Conservation (phyloP, 2,888 invertebrate species). For the Cantharis rustica region DNA sequence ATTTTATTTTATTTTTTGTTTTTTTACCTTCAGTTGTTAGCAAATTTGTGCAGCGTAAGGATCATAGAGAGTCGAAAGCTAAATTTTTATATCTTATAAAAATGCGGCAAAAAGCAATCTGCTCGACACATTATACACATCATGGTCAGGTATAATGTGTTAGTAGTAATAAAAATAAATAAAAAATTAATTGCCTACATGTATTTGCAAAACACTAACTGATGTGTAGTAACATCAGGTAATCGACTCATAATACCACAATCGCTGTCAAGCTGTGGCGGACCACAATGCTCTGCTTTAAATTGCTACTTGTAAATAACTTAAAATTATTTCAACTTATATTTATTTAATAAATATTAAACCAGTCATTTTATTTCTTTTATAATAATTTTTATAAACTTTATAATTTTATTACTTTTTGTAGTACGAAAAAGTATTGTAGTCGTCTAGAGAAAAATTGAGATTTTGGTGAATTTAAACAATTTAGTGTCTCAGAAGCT, state of each 20-base stretch:
- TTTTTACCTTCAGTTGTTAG: background rate
- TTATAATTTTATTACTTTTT: too few species aligned
- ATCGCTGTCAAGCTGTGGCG: conserved; percentile 44
- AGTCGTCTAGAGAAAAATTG: too few species aligned
- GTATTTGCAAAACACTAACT: conserved; percentile 19
- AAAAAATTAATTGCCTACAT: background rate
- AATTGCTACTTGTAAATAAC: background rate
- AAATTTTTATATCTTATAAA: background rate
- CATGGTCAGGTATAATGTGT: background rate
- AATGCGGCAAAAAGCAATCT: background rate
- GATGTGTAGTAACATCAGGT: conserved; percentile 41
- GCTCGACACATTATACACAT: background rate
- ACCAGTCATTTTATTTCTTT: background rate
- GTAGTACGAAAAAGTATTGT: too few species aligned
- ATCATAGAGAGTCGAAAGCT: background rate
- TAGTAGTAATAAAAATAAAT: background rate
- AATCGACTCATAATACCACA: conserved; percentile 45
- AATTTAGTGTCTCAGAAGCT: too few species aligned
- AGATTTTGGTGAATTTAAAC: too few species aligned
- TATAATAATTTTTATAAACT: too few species aligned
- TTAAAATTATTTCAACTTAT: background rate
- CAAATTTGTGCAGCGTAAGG: background rate
- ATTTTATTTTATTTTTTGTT: background rate
- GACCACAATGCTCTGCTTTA: conserved; percentile 37
- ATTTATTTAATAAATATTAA: background rate